Conservation (phyloP, 2,113 vertebrate species). For the Rhinopithecus roxellana region DNA sequence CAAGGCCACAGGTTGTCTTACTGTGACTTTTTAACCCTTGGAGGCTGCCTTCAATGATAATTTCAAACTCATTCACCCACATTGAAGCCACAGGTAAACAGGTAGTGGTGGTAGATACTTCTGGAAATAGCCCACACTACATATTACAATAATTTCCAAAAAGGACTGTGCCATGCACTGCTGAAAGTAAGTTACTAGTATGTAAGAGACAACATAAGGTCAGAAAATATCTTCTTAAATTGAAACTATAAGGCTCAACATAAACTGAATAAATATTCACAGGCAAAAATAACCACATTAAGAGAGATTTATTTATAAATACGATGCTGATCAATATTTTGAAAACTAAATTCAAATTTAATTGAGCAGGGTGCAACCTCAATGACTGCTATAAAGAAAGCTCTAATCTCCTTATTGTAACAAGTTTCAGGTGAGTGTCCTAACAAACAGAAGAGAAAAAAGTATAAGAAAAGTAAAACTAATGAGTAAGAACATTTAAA, state of each 20-base stretch:
- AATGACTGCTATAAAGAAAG: not conserved
- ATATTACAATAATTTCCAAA: not conserved
- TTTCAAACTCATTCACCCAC: not conserved
- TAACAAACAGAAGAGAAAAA: not conserved
- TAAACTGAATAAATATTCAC: not conserved
- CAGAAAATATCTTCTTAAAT: slow-evolving; percentile 33
- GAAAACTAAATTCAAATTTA: not conserved
- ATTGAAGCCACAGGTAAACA: not conserved
- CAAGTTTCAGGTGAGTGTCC: not conserved
- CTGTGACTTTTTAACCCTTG: not conserved
- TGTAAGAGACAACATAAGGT: not conserved
- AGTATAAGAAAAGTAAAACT: not conserved
- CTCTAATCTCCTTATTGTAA: not conserved
- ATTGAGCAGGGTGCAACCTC: not conserved
- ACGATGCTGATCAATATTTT: not conserved
- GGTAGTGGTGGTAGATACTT: not conserved
- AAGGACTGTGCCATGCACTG: not conserved
- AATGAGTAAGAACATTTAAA: not conserved
- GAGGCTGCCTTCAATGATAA: not conserved
- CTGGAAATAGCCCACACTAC: not conserved
- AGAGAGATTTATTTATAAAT: not conserved
- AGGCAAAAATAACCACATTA: not conserved
- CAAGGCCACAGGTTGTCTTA: not conserved
- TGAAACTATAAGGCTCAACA: not conserved
- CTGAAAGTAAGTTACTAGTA: not conserved